Evolutionary conservation across 2,888 invertebrate species (phyloP).

Genomic region (Chironomus tentans): DNA sequence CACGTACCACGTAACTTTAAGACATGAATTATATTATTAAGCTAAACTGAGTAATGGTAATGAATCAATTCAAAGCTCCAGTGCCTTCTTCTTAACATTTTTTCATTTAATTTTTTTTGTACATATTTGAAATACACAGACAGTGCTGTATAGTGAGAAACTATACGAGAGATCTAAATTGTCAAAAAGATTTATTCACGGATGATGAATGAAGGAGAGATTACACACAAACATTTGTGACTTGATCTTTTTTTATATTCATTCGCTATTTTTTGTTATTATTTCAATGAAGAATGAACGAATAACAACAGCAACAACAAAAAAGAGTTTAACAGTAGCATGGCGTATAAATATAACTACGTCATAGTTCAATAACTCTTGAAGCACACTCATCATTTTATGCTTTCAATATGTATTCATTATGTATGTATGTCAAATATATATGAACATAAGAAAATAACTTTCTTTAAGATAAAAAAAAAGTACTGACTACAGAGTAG

Average conservation of each 20-base stretch:
- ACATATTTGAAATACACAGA: too few species aligned
- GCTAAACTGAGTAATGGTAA: not conserved
- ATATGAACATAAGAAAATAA: not conserved
- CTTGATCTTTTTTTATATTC: not conserved
- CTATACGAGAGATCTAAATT: not conserved
- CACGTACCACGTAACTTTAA: not conserved
- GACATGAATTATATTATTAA: not conserved
- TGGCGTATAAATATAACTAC: not conserved
- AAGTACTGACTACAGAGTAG: not conserved
- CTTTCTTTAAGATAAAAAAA: not conserved
- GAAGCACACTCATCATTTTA: too few species aligned
- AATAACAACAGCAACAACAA: too few species aligned
- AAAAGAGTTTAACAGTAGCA: not conserved
- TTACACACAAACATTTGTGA: not conserved
- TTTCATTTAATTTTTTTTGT: not conserved
- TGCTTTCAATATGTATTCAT: not conserved
- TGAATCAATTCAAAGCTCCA: not conserved
- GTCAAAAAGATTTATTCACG: not conserved
- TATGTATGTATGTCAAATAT: not conserved
- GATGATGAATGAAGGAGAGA: not conserved
- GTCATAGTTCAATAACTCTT: slow-evolving; percentile 10
- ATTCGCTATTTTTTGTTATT: too few species aligned
- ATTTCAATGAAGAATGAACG: too few species aligned
- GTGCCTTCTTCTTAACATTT: not conserved
- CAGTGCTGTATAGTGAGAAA: too few species aligned